Base-by-base conservation (phyloP, 64 coral and sea anemone species). In the Dendrophyllia cribrosa region DNA sequence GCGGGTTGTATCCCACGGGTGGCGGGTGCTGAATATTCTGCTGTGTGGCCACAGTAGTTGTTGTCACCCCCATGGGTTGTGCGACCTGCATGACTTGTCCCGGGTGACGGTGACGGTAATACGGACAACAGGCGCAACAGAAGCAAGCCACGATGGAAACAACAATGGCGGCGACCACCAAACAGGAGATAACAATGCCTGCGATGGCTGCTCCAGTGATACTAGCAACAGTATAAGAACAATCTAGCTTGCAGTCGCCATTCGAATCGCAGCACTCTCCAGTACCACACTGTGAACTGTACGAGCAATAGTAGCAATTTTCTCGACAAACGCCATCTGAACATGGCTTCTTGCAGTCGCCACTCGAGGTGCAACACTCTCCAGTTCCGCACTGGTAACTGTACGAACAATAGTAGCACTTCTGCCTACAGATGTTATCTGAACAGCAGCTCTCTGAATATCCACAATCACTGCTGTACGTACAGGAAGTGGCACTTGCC, bases 111-210 rank as follows among this genome's bases (percentile, higher is more conserved):
- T 51, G 9, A 44, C 80, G 80, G 62, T 66, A 83, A 45, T 51
- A 83, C 17, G 80, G 80, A 12, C 80, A 83, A 16, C 80, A 67
- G 3, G 61, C 43, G 67, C 80, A 83, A 17, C 1, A 83, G 61
- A 19, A 83, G 9, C 61, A 83, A 49, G 80, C 43, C 34, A 66
- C 44, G 14, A 83, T 51, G 1, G 61, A 83, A 47, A 16, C 4
- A 10, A 83, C 10, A 9, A 83, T 83, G 25, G 61, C 59, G 10
- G 63, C 44, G 9, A 83, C 20, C 0, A 83, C 8, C 10, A 67
- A 17, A 21, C 14, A 43, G n/a, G 26, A 60, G 15, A 83, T 0
- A 9, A 83, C 4, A 23, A 9, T 19, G 3, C 80, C 80, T 47
- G 19, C 80, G 0, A 67, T 66, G 0, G 51, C 43, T 51, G 44